phyloP scores from a whole-genome alignment of 2,113 vertebrate species.

The Gallinago media region DNA sequence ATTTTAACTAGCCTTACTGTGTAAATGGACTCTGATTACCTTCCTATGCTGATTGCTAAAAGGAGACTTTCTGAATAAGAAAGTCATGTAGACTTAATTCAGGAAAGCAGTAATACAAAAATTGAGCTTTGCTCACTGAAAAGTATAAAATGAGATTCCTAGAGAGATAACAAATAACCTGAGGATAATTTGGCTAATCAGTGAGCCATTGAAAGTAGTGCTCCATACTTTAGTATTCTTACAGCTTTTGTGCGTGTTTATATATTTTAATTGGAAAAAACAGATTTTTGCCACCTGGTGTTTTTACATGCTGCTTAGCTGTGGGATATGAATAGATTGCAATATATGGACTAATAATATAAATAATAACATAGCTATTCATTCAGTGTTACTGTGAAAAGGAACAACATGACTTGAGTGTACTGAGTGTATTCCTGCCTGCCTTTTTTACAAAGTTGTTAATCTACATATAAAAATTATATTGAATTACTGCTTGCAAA shows the following conservation, averaged over 20 bases:
- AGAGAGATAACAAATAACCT: conserved; percentile 22
- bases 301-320: conserved; percentile 23
- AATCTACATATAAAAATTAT: neutral
- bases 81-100: neutral
- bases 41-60: neutral
- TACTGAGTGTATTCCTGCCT: neutral
- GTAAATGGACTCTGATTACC: neutral
- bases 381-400: neutral
- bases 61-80: neutral
- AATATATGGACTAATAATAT: conserved; percentile 10
- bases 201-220: neutral
- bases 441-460: neutral
- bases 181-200: conserved; percentile 37
- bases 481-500: neutral
- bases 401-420: neutral
- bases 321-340: conserved; percentile 13
- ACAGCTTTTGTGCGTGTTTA: neutral
- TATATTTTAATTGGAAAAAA: conserved; percentile 43
- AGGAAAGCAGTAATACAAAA: neutral
- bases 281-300: neutral
- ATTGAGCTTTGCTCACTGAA: neutral
- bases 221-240: neutral
- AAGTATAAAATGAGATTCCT: conserved; percentile 21
- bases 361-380: conserved; percentile 31
- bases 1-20: neutral